Conservation (phyloP, 2,888 invertebrate species). For the Rotaria socialis region DNA sequence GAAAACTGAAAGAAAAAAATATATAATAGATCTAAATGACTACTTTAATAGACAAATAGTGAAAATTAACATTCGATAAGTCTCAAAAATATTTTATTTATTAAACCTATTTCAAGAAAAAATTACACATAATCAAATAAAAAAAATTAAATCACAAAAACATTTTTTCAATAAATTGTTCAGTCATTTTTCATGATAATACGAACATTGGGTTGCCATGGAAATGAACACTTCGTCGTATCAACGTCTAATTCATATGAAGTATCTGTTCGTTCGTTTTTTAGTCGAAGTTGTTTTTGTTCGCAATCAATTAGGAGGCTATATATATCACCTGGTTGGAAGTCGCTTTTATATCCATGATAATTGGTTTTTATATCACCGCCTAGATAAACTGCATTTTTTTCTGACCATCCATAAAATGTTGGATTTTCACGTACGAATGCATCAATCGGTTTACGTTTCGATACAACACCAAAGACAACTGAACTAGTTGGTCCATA, state of each 20-base stretch:
- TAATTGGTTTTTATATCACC: not conserved
- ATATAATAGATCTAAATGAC: not conserved
- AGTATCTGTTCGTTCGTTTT: not conserved
- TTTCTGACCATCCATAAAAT: not conserved
- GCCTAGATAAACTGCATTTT: not conserved
- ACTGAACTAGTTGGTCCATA: not conserved
- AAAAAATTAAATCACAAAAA: not conserved
- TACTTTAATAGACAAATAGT: not conserved
- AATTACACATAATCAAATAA: not conserved
- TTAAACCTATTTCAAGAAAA: not conserved
- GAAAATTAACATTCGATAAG: not conserved
- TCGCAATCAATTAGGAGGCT: not conserved
- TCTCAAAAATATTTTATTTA: no score
- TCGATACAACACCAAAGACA: not conserved
- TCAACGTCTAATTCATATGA: not conserved
- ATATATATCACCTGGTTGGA: not conserved
- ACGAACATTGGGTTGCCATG: not conserved
- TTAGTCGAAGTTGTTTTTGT: not conserved
- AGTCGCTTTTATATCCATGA: not conserved
- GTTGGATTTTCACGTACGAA: not conserved
- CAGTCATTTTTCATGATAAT: not conserved
- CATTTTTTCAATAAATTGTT: not conserved
- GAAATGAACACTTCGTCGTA: not conserved
- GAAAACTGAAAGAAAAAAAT: not conserved
- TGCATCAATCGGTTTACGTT: not conserved